Percentiles rank a stretch among this genome's conserved stretches.
Conservation (phyloP, 1,140 invertebrate genomes). For the Heliconius congener region DNA sequence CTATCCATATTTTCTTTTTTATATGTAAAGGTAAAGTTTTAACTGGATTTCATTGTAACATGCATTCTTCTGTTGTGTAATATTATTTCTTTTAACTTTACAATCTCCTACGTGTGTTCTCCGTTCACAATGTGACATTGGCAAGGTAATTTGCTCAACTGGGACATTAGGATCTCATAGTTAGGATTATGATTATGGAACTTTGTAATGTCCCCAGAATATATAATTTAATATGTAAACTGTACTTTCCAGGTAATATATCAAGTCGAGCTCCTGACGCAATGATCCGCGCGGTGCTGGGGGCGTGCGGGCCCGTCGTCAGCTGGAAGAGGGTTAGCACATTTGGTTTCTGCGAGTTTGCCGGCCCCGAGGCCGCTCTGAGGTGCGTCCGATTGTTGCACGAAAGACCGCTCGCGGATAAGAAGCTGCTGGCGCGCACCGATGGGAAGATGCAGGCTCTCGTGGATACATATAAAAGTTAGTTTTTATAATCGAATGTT, state of each 20-base stretch:
- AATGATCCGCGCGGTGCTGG: constrained; percentile 96
- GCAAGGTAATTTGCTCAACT: too few species aligned
- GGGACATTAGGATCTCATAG: too few species aligned
- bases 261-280: constrained; percentile 96
- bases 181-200: too few species aligned
- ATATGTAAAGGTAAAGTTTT: too few species aligned
- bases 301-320: constrained; percentile 94
- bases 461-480: constrained; percentile 95
- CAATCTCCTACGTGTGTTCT: too few species aligned
- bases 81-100: too few species aligned
- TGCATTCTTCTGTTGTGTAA: too few species aligned
- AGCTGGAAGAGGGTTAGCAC: constrained; percentile 99
- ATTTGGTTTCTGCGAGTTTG: constrained; percentile 98
- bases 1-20: too few species aligned
- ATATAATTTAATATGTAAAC: not conserved
- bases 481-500: constrained; percentile 35
- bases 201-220: too few species aligned
- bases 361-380: constrained; percentile 96
- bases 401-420: constrained; percentile 96
- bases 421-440: constrained; percentile 97
- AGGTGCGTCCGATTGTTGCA: constrained; percentile 96
- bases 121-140: too few species aligned
- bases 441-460: constrained; percentile 98
- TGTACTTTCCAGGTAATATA: constrained; percentile 90
- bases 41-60: too few species aligned